Conservation (phyloP, 2,113 vertebrate genomes). For the Amblyornis subalaris region DNA sequence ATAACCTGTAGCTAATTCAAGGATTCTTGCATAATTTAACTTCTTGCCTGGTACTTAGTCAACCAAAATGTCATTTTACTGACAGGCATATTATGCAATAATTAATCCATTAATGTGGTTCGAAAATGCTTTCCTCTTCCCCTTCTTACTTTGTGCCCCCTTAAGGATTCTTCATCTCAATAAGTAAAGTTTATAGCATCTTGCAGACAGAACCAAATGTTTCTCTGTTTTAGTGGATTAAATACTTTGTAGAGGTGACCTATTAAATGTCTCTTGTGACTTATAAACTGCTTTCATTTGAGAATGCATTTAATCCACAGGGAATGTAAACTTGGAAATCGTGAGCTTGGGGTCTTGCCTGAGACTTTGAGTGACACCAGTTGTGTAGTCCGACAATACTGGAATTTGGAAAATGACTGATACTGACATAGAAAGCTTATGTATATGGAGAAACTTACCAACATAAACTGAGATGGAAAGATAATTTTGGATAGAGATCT, state of each 20-base stretch:
- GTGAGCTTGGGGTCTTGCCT: not conserved
- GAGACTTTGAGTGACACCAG: not conserved
- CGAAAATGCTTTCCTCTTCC: not conserved
- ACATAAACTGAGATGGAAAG: not conserved
- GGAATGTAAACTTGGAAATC: not conserved
- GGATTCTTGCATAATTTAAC: constrained; percentile 12
- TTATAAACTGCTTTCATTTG: constrained; percentile 25
- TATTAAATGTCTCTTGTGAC: not conserved
- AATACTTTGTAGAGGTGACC: not conserved
- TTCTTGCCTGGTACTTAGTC: constrained; percentile 12
- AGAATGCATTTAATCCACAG: constrained; percentile 5
- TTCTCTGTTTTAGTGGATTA: not conserved
- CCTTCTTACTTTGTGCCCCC: not conserved
- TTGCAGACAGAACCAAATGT: not conserved
- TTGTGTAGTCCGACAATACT: not conserved
- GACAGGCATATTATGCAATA: constrained; percentile 17
- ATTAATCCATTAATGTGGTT: constrained; percentile 17
- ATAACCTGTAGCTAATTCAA: not conserved
- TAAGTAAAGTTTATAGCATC: not conserved
- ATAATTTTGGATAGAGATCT: not conserved
- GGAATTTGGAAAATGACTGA: not conserved
- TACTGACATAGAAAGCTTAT: not conserved
- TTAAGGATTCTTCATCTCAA: not conserved
- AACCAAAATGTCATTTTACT: constrained; percentile 14
- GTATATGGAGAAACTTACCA: not conserved